Base-by-base conservation (phyloP, 2,113 vertebrate genomes). In the Grallaria varia region DNA sequence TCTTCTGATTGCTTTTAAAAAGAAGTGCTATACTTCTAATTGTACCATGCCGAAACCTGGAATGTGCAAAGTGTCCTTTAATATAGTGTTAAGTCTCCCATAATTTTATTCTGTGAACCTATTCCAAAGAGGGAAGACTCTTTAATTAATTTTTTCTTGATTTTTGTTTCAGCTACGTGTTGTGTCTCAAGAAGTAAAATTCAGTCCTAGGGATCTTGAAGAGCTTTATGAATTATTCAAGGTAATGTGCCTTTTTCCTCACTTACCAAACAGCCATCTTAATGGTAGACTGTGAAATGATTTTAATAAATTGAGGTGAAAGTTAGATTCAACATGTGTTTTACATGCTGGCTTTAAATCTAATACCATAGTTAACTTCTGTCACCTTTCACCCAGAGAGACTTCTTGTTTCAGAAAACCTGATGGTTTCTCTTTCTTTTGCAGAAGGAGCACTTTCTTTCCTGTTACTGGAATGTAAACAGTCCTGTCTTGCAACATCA, bases 381-480 rank as follows among this genome's bases (percentile, higher is more conserved):
- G 24, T 14, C n/a, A 47, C 59, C 90, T 93, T 83, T 73, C 10
- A 67, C 49, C n/a, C 33, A 22, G 75, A 75, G 40, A 68, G 10
- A 58, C 25, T 27, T 71, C 15, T 59, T 76, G 33, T 84, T 84
- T 95, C 89, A 94, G 76, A 42, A 91, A 50, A 40, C 50, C 14
- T 74, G 30, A 72, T 27, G 8, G 76, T 89, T 68, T 84, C 5
- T 50, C 23, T 71, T 90, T 95, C 56, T 80, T 95, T 96, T 95
- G 90, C 95, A 99, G 99, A 99, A 98, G 97, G 99, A 99, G 74
- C 99, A 99, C 96, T 99, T 99, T 95, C 98, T 99, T 75, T 98
- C 98, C 90, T 99, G 99, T 97, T 99, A 99, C 52, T 99, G 99
- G 99, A 98, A 94, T 37, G 96, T 98, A 53, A 96, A 84, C 30